Evolutionary conservation across 2,113 vertebrate genomes (phyloP), one percentile per base, ranked within the genome.

Genomic region (Miniopterus natalensis): DNA sequence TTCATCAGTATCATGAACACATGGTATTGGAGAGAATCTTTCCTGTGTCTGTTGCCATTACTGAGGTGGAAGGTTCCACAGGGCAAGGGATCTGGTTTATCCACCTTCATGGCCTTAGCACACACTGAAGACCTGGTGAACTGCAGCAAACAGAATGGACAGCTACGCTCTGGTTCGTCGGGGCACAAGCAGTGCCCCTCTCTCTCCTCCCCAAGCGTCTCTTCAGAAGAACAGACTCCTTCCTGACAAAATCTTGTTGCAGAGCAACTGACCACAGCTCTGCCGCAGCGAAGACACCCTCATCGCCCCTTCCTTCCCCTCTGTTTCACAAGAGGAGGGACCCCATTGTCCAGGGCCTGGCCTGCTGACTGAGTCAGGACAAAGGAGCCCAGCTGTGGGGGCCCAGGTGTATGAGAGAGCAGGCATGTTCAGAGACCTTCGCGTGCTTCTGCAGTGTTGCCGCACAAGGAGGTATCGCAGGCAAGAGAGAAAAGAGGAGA

Each of bases 131-230:
- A 68, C 12, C 63, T 83, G 40, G 45, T 71, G 9, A 75, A 53
- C n/a, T 36, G 45, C 66, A 74, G 49, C 0, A 2, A 94, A 57
- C 0, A 0, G 14, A 42, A 23, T 1, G 53, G 31, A 27, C 40
- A 53, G 15, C 74, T 77, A 23, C 49, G 40, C 84, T 45, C 17
- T 55, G 45, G 65, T 42, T 40, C 10, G 13, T 25, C 15, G 12
- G 4, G 42, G 18, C 71, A 40, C 29, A 70, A 65, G 51, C 83
- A 47, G 71, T 68, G 31, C 2, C 40, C 29, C 18, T 20, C 40
- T 57, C 51, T 74, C 78, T 51, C 55, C 40, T 47, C 21, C n/a
- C 21, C 66, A 53, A 8, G 42, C 36, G 68, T 68, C 83, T 84
- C 77, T 66, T 40, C 36, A 27, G n/a, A 80, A 73, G 51, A 65